Evolutionary conservation across 2,888 invertebrate genomes (phyloP).

Genomic region (Ophonus ardosiacus): DNA sequence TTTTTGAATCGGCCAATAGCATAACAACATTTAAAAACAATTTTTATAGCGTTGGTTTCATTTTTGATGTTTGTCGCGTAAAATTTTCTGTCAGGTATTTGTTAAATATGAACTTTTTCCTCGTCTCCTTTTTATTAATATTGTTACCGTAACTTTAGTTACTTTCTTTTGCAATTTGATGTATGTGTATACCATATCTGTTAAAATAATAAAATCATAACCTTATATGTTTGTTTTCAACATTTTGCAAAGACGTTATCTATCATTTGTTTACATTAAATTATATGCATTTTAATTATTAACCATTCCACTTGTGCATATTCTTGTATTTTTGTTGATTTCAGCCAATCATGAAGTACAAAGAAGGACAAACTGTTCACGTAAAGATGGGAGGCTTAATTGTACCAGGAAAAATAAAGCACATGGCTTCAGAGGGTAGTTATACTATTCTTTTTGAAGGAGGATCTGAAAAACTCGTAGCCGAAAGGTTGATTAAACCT

Average conservation of each 20-base stretch:
- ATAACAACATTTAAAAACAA: slow-evolving; percentile 42
- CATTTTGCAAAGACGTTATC: slow-evolving; percentile 5
- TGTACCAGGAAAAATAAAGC: slow-evolving; percentile 40
- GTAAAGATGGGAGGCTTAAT: slow-evolving; percentile 19
- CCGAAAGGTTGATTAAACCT: slow-evolving; percentile 18
- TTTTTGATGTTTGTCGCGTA: slow-evolving; percentile 13
- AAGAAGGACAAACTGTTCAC: slow-evolving; percentile 45
- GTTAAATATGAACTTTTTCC: not conserved
- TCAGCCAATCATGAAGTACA: slow-evolving; percentile 47
- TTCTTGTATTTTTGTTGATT: not conserved
- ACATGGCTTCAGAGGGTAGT: slow-evolving; percentile 8
- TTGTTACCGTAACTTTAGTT: not conserved
- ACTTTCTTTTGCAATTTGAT: not conserved
- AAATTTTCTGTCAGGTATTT: slow-evolving; percentile 25
- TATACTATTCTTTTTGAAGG: slow-evolving; percentile 51
- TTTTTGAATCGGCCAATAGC: slow-evolving; percentile 32
- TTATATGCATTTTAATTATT: not conserved
- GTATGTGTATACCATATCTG: slow-evolving; percentile 6
- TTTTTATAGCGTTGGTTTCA: slow-evolving; percentile 53
- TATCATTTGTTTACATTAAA: not conserved
- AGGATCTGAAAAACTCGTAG: slow-evolving; percentile 22
- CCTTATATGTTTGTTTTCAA: slow-evolving; percentile 52
- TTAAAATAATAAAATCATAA: slow-evolving; percentile 9
- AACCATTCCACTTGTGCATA: not conserved
- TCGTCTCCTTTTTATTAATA: not conserved